phyloP scores from a whole-genome alignment of 2,113 vertebrate species.

The crab-eating macaque (Macaca fascicularis) region T2T-MFA8v1.1 NC_088389.1:55175501-55176000 shows the following conservation, averaged over 20 bases:
- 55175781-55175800: background rate
- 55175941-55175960: background rate
- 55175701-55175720: background rate
- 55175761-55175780: background rate
- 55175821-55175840: background rate
- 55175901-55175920: background rate
- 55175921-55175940: background rate
- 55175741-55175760: background rate
- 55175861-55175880: background rate
- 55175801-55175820: background rate
- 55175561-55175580: background rate
- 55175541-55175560: background rate
- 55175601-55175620: background rate
- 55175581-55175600: background rate
- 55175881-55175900: background rate
- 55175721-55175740: background rate
- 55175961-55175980: background rate
- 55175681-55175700: background rate
- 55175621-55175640: background rate
- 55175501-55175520: background rate
- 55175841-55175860: background rate
- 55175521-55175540: background rate
- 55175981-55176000: background rate
- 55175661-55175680: background rate
- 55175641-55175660: background rate